Evolutionary conservation across 2,888 invertebrate species (phyloP).

Genomic region (Epirrita christyi): DNA sequence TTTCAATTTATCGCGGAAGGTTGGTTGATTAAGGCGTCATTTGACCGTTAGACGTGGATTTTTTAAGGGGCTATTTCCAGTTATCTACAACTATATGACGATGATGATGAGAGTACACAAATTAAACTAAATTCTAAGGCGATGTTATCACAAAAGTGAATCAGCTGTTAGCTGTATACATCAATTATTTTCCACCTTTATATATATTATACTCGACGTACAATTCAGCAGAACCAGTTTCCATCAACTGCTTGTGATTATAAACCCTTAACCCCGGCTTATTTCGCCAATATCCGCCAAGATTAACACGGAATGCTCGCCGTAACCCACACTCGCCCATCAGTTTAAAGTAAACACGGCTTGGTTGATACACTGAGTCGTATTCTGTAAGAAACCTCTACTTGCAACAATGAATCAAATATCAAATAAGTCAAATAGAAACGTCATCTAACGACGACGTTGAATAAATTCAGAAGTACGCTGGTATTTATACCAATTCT

Average conservation of each 20-base stretch:
- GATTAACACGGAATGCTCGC: constrained; percentile 19
- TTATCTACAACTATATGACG: too few species aligned
- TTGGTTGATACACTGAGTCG: neutral
- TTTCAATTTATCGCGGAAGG: too few species aligned
- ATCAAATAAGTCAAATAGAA: neutral
- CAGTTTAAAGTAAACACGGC: neutral
- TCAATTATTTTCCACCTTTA: constrained; percentile 14
- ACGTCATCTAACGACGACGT: too few species aligned
- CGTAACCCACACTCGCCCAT: neutral
- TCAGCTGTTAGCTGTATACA: constrained; percentile 6
- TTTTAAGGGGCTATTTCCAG: too few species aligned
- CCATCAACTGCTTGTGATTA: constrained; percentile 27
- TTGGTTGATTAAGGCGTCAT: too few species aligned
- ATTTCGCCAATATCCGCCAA: constrained; percentile 31
- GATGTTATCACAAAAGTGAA: constrained; percentile 3
- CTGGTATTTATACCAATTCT: too few species aligned
- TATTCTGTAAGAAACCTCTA: neutral
- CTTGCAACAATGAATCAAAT: too few species aligned
- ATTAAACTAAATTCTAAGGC: too few species aligned
- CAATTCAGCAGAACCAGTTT: constrained; percentile 10
- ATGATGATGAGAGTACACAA: too few species aligned
- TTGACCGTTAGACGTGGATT: too few species aligned
- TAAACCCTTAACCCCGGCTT: constrained; percentile 24
- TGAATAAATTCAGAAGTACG: too few species aligned
- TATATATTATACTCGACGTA: constrained; percentile 11